Conservation (phyloP, 1,140 invertebrate species). For the Piezodorus guildinii region DNA sequence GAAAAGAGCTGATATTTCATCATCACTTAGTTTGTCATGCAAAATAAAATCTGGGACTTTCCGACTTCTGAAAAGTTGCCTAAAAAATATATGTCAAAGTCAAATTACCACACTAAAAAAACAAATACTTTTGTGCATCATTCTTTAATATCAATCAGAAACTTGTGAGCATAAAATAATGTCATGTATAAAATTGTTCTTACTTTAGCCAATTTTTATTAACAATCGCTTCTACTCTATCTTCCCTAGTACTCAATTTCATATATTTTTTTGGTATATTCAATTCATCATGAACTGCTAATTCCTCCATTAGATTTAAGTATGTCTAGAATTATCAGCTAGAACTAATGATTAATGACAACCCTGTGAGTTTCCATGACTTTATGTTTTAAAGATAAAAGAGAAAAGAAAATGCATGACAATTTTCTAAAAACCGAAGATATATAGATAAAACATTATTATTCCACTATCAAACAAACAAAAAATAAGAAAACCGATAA, state of each 20-base stretch:
- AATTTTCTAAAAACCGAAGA: too few species aligned
- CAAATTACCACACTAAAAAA: too few species aligned
- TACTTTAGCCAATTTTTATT: conserved; percentile 54
- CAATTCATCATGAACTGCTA: conserved; percentile 21
- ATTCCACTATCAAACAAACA: too few species aligned
- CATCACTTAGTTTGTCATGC: conserved; percentile 33
- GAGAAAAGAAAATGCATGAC: too few species aligned
- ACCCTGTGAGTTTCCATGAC: too few species aligned
- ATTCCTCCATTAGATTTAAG: background rate
- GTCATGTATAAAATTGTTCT: conserved; percentile 22
- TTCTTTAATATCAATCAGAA: background rate
- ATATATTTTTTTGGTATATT: conserved; percentile 48
- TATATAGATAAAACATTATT: too few species aligned
- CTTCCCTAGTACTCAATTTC: conserved; percentile 39
- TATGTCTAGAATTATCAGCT: background rate
- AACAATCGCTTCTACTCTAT: conserved; percentile 47
- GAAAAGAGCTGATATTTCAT: conserved; percentile 41
- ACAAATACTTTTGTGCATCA: too few species aligned
- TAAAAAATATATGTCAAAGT: conserved; percentile 26
- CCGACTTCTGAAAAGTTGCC: conserved; percentile 40
- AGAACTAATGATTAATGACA: background rate
- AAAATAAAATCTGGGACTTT: conserved; percentile 33
- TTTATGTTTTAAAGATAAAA: too few species aligned
- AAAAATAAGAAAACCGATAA: too few species aligned
- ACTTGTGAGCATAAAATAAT: background rate